Percentiles rank a stretch among this genome's conserved stretches.
phyloP scores from a whole-genome alignment of 2,113 vertebrate species.

The Conger conger region DNA sequence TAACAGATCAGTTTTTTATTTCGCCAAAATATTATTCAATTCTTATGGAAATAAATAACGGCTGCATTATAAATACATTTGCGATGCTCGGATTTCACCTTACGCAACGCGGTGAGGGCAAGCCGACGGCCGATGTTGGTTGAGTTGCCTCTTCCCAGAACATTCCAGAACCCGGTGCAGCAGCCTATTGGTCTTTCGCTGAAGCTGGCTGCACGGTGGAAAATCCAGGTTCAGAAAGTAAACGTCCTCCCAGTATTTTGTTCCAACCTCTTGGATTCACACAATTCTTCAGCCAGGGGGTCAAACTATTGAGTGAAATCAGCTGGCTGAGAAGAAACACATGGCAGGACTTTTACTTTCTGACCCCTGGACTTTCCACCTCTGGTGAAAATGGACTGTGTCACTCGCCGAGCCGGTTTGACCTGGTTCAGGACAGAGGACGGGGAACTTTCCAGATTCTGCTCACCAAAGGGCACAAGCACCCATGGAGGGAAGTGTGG shows the following conservation, averaged over 20 bases:
- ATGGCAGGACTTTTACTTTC: too few species aligned
- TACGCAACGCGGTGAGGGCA: neutral
- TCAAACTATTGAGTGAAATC: too few species aligned
- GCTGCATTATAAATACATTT: conserved; percentile 48
- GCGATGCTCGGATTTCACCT: conserved; percentile 6
- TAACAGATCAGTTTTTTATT: conserved; percentile 56
- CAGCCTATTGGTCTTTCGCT: neutral
- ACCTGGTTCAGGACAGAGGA: too few species aligned
- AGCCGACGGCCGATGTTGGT: conserved; percentile 37
- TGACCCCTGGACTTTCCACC: too few species aligned
- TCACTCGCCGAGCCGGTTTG: neutral
- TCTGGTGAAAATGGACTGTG: neutral
- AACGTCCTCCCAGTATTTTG: too few species aligned
- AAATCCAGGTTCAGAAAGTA: too few species aligned
- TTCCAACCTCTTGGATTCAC: too few species aligned
- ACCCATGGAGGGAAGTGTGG: neutral
- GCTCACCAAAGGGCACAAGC: neutral
- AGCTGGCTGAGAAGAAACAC: too few species aligned
- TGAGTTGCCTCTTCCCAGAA: neutral
- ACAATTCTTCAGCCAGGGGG: too few species aligned
- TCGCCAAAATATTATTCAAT: conserved; percentile 68
- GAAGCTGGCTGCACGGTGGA: neutral
- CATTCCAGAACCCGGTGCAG: neutral
- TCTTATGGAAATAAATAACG: conserved; percentile 66
- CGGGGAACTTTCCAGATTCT: neutral